Conservation (phyloP, 1,140 invertebrate genomes). For the Conus betulinus region DNA sequence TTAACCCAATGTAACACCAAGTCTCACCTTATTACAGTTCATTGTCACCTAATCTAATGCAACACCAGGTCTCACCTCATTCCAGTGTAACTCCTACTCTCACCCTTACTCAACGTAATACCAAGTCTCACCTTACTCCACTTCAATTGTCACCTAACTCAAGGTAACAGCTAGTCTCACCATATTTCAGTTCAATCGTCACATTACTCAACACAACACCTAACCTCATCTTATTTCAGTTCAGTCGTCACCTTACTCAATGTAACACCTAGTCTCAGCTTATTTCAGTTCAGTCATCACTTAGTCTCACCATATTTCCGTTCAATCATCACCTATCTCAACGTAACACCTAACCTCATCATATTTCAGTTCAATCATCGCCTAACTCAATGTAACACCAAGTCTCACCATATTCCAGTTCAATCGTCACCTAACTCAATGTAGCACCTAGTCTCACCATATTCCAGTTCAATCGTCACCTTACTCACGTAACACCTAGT, state of each 20-base stretch:
- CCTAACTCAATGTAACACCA: background rate
- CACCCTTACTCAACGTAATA: too few species aligned
- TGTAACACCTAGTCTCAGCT: background rate
- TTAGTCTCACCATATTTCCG: constrained; percentile 80
- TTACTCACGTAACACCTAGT: constrained; percentile 44
- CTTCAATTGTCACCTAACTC: constrained; percentile 81
- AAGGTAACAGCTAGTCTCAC: constrained; percentile 85
- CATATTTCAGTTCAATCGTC: constrained; percentile 81
- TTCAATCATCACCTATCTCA: constrained; percentile 81
- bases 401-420: too few species aligned
- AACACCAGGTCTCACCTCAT: too few species aligned
- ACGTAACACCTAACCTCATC: constrained; percentile 87
- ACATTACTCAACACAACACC: background rate
- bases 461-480: constrained; percentile 83
- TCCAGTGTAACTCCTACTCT: too few species aligned
- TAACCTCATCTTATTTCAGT: background rate
- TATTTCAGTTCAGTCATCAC: background rate
- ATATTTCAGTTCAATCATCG: constrained; percentile 79
- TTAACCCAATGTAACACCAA: background rate
- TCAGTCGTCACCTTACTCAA: background rate
- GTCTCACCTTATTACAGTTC: background rate
- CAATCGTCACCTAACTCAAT: too few species aligned
- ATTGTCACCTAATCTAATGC: background rate
- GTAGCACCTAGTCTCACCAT: constrained; percentile 77
- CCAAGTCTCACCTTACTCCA: constrained; percentile 80